Evolutionary conservation across 2,113 vertebrate species (phyloP).

Genomic region (Ictalurus punctatus): DNA sequence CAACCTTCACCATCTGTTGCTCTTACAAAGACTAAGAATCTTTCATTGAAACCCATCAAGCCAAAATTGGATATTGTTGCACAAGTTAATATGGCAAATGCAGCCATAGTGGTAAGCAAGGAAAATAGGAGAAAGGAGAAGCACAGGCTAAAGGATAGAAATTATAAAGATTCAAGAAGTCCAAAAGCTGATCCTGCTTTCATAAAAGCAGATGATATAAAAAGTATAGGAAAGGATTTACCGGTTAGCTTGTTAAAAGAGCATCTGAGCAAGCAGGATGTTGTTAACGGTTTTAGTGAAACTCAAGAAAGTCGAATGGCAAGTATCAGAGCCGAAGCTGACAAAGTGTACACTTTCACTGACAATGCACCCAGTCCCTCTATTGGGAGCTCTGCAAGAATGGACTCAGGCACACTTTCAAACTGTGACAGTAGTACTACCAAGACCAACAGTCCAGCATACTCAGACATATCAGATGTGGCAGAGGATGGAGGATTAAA

Average conservation of each 20-base stretch:
- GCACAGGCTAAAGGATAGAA: conserved; percentile 90
- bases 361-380: conserved; percentile 98
- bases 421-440: conserved; percentile 77
- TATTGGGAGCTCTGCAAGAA: conserved; percentile 87
- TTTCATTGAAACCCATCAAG: conserved; percentile 93
- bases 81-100: conserved; percentile 88
- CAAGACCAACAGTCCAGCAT: conserved; percentile 96
- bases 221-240: conserved; percentile 83
- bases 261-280: conserved; percentile 90
- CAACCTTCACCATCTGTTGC: conserved; percentile 84
- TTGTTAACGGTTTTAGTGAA: conserved; percentile 83
- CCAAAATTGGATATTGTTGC: conserved; percentile 92
- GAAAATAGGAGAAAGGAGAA: conserved; percentile 97
- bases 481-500: conserved; percentile 92
- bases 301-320: conserved; percentile 97
- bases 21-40: conserved; percentile 89
- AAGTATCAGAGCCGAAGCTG: conserved; percentile 95
- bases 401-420: conserved; percentile 82
- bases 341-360: conserved; percentile 98
- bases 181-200: conserved; percentile 82
- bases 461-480: conserved; percentile 96
- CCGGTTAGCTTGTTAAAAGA: conserved; percentile 94
- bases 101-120: conserved; percentile 84
- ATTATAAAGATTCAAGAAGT: conserved; percentile 81
- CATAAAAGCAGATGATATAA: conserved; percentile 85